Base-by-base conservation (phyloP, 2,888 invertebrate species). In the Phortica magna region DNA sequence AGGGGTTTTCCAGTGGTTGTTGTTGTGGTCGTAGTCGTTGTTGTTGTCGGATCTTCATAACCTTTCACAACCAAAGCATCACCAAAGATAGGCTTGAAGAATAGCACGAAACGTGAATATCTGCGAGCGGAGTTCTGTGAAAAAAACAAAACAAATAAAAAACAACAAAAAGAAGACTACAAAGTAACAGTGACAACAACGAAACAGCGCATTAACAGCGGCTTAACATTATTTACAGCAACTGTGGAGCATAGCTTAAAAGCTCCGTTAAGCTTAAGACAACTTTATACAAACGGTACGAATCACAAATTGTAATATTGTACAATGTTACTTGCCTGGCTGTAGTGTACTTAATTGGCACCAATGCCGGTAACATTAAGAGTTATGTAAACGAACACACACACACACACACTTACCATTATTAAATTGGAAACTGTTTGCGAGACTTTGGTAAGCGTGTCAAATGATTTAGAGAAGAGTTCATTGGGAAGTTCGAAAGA, bases 101-200 rank as follows among this genome's bases (percentile, higher is more conserved):
- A 93, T 76, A 96, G 94, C 82, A 96, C 91, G 83, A 96, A 93
- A 39, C 94, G 93, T 88, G 95, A 95, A 86, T 95, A 95, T 76
- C 96, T 94, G 81, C 95, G 94, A 43, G 96, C 96, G 5, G 96
- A 95, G 91, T 95, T 96, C 96, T 96, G 93, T 31, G 94, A 94
- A 70, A 59, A 19, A 72, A 59, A 17, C 57, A 65, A 76, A 70
- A 48, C 7, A 61, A 76, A 75, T 48, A 73, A n/a, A 70, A 73
- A 19, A 39, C 57, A 31, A 31, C 31, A 31, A 48, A 48, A 12
- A 14, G 48, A 48, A 48, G 5, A 48, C 9, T 48, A 48, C 48
- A 48, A 48, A 48, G 48, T 1, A 14, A 48, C 9, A 48, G 3
- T 48, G 14, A 59, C 14, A 73, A 39, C 57, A 48, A 65, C 2